Evolutionary conservation across 2,113 vertebrate species (phyloP).

Genomic region (Callocephalon fimbriatum): DNA sequence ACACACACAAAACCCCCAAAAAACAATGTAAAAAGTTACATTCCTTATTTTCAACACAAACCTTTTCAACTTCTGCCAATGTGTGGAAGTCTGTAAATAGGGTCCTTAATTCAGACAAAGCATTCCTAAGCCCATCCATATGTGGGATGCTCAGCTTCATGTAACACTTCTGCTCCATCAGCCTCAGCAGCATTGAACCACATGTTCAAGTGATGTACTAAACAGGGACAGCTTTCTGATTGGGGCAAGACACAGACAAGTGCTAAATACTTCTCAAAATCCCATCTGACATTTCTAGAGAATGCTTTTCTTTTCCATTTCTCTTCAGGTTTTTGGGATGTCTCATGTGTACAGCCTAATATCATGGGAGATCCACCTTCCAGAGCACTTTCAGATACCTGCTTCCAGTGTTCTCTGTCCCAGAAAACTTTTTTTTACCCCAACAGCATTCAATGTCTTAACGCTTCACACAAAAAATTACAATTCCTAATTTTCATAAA

Average conservation of each 20-base stretch:
- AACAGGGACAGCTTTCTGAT: neutral
- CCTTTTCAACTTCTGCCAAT: conserved; percentile 18
- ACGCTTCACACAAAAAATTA: neutral
- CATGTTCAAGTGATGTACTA: neutral
- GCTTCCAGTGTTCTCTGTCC: neutral
- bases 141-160: neutral
- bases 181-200: neutral
- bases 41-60: neutral
- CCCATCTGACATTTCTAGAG: neutral
- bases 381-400: neutral
- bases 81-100: neutral
- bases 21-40: neutral
- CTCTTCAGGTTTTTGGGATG: neutral
- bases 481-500: neutral
- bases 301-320: neutral
- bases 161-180: neutral
- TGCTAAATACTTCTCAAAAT: neutral
- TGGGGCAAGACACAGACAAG: neutral
- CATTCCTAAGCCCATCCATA: neutral
- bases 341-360: neutral
- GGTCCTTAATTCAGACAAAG: neutral
- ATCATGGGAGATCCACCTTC: neutral
- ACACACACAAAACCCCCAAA: neutral
- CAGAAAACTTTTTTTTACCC: neutral
- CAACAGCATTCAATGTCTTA: neutral